Conservation (phyloP, 2,888 invertebrate genomes). For the Norana najaformis region DNA sequence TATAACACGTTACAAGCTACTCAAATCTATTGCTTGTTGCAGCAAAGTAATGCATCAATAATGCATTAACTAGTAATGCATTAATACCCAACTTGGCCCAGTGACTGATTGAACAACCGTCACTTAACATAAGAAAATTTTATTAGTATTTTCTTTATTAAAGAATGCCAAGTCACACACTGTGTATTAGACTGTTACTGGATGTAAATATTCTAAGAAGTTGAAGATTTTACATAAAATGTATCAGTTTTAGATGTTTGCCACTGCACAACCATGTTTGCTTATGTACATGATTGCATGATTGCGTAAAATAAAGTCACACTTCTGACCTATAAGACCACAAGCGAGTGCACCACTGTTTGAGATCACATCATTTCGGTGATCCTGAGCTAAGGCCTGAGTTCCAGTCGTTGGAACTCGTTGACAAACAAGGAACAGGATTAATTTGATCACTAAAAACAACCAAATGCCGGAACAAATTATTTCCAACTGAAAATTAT, state of each 20-base stretch:
- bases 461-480: neutral
- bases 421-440: constrained; percentile 53
- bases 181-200: neutral
- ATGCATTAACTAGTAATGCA: too few species aligned
- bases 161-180: neutral
- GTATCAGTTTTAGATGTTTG: neutral
- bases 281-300: neutral
- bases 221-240: neutral
- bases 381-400: constrained; percentile 63
- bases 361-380: constrained; percentile 65
- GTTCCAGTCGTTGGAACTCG: constrained; percentile 54
- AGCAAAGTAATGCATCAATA: too few species aligned
- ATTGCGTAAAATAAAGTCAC: neutral
- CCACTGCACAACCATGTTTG: neutral
- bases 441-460: constrained; percentile 54
- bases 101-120: too few species aligned
- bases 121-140: neutral
- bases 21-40: too few species aligned
- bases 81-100: too few species aligned
- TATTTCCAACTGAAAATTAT: neutral
- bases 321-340: constrained; percentile 58
- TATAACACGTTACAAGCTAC: too few species aligned
- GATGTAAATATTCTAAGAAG: neutral
- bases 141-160: neutral
- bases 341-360: constrained; percentile 63